Evolutionary conservation across 2,888 invertebrate genomes (phyloP).

Genomic region (Agrotis exclamationis): DNA sequence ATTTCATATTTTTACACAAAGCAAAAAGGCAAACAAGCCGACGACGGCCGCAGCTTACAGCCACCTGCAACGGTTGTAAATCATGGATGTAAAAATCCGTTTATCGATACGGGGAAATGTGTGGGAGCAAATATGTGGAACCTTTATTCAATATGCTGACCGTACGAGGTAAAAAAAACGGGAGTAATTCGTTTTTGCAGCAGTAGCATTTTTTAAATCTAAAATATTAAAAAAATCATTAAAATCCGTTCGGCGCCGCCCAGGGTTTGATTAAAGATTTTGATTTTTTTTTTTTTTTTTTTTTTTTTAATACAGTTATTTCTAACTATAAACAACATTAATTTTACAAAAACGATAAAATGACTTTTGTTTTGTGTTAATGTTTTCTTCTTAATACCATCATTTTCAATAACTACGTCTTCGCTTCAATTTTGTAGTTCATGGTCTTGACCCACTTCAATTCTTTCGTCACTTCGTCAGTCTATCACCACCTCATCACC

Average conservation of each 20-base stretch:
- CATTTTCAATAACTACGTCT: background rate
- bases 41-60: slow-evolving; percentile 30
- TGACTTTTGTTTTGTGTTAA: too few relatives aligned
- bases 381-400: background rate
- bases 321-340: too few relatives aligned
- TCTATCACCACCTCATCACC: slow-evolving; percentile 9
- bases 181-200: slow-evolving; percentile 5
- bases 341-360: too few relatives aligned
- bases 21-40: slow-evolving; percentile 45
- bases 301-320: too few relatives aligned
- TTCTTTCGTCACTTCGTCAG: slow-evolving; percentile 13
- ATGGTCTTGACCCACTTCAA: slow-evolving; percentile 46
- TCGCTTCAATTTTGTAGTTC: slow-evolving; percentile 3
- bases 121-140: slow-evolving; percentile 33
- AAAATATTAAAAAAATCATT: too few relatives aligned
- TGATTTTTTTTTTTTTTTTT: too few relatives aligned
- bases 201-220: slow-evolving; percentile 3
- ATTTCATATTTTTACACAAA: slow-evolving; percentile 42
- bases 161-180: background rate
- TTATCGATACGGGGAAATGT: slow-evolving; percentile 42
- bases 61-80: slow-evolving; percentile 61
- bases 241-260: too few relatives aligned
- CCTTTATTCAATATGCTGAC: slow-evolving; percentile 46
- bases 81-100: slow-evolving; percentile 51
- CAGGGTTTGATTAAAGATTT: too few relatives aligned